phyloP scores from a whole-genome alignment of 2,113 vertebrate species.

The Chrysochloris asiatica region DNA sequence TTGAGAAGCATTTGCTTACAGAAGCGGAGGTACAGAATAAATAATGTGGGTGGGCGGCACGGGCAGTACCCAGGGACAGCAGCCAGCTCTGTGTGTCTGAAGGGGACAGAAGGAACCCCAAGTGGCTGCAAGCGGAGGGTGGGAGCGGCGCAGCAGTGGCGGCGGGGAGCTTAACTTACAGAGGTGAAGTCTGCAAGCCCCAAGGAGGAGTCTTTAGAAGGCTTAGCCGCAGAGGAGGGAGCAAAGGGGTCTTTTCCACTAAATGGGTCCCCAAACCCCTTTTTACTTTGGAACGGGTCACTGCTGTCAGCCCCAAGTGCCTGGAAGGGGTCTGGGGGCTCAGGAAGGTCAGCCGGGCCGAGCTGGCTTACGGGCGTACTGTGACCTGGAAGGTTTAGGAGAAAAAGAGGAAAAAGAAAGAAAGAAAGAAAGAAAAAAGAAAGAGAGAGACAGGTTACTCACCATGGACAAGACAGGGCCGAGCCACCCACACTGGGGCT shows the following conservation, averaged over 20 bases:
- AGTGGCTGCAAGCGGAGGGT: conserved; percentile 81
- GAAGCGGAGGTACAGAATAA: conserved; percentile 81
- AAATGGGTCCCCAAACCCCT: conserved; percentile 95
- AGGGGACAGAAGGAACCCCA: conserved; percentile 56
- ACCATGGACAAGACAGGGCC: conserved; percentile 70
- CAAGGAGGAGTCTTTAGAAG: conserved; percentile 90
- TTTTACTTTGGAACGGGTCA: conserved; percentile 96
- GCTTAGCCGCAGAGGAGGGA: conserved; percentile 93
- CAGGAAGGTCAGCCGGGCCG: conserved; percentile 88
- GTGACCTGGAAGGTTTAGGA: conserved; percentile 90
- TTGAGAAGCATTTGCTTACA: conserved; percentile 83
- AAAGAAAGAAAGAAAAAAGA: not conserved
- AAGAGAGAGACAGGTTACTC: conserved; percentile 82
- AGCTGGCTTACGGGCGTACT: conserved; percentile 94
- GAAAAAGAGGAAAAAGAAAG: conserved; percentile 57
- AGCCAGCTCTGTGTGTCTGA: conserved; percentile 66
- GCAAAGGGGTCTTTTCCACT: conserved; percentile 98
- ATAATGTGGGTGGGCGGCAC: conserved; percentile 62
- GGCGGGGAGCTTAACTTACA: conserved; percentile 94
- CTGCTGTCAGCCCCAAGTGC: conserved; percentile 90
- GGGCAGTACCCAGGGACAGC: conserved; percentile 72
- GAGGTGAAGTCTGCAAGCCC: conserved; percentile 95
- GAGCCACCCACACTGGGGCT: not conserved
- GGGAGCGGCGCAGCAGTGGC: conserved; percentile 79
- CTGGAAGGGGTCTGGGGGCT: conserved; percentile 95